A percentile compares a stretch with the other conserved stretches of the same genome.
Evolutionary conservation across 1,140 invertebrate genomes (phyloP).

Genomic region (Macrosteles quadrilineatus): DNA sequence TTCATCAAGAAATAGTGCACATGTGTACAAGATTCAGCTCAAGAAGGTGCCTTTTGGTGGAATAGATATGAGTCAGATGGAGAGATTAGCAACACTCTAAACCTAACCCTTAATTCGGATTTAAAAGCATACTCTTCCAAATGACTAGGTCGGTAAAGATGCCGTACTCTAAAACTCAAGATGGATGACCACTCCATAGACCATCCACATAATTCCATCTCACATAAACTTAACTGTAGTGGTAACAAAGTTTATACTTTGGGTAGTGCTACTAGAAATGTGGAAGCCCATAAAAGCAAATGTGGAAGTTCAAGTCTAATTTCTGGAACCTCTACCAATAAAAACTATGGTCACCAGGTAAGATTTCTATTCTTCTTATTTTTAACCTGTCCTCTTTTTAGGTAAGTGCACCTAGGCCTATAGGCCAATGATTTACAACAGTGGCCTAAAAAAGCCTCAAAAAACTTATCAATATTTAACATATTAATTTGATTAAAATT

Average conservation of each 20-base stretch:
- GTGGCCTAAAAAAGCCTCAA: too few relatives aligned
- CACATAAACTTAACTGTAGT: not conserved
- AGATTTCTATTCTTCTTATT: too few relatives aligned
- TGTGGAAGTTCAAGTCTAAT: too few relatives aligned
- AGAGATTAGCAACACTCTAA: constrained; percentile 30
- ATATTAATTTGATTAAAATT: too few relatives aligned
- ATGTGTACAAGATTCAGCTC: constrained; percentile 20
- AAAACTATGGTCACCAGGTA: too few relatives aligned
- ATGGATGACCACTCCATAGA: not conserved
- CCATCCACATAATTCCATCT: not conserved
- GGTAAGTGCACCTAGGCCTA: too few relatives aligned
- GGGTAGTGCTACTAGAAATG: too few relatives aligned
- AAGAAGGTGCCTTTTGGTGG: constrained; percentile 33
- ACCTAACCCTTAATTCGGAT: not conserved
- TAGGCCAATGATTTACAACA: too few relatives aligned
- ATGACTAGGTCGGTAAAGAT: not conserved
- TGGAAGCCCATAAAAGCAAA: too few relatives aligned
- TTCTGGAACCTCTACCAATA: too few relatives aligned
- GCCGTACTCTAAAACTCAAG: not conserved
- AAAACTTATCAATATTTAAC: too few relatives aligned
- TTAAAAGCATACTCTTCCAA: not conserved
- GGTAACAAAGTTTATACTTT: not conserved
- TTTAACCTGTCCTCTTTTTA: too few relatives aligned
- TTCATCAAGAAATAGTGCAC: constrained; percentile 29
- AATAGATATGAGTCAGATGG: constrained; percentile 32